Evolutionary conservation across 2,797 vertebrate species (phyloP).

Genomic region (Melanotaenia boesemani): DNA sequence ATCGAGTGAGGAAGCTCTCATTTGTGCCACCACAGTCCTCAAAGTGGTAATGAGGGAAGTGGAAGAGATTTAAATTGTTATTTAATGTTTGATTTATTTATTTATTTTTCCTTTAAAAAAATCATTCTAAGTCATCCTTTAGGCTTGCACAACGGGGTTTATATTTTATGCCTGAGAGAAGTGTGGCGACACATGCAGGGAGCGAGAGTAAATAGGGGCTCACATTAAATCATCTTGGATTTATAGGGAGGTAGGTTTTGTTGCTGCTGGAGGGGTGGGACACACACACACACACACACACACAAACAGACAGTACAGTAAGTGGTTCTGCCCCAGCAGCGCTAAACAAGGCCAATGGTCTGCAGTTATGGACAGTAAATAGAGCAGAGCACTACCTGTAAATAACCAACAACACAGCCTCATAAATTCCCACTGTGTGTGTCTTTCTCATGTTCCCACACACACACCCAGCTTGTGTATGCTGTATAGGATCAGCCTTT

Average conservation of each 20-base stretch:
- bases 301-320: slow-evolving; percentile 40
- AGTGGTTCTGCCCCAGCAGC: slow-evolving; percentile 62
- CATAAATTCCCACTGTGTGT: slow-evolving; percentile 60
- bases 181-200: slow-evolving; percentile 25
- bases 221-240: slow-evolving; percentile 62
- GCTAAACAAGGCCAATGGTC: slow-evolving; percentile 75
- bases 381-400: slow-evolving; percentile 73
- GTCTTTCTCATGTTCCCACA: slow-evolving; percentile 9
- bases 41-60: slow-evolving; percentile 37
- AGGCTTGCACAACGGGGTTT: slow-evolving; percentile 6
- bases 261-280: slow-evolving; percentile 11
- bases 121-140: neutral
- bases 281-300: slow-evolving; percentile 3
- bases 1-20: slow-evolving; percentile 39
- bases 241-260: slow-evolving; percentile 50
- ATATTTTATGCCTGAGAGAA: slow-evolving; percentile 26
- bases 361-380: slow-evolving; percentile 75
- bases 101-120: neutral
- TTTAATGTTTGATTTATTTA: slow-evolving; percentile 36
- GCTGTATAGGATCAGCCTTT: neutral
- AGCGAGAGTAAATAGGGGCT: slow-evolving; percentile 57
- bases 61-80: slow-evolving; percentile 29
- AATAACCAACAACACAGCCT: slow-evolving; percentile 68
- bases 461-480: slow-evolving; percentile 1
- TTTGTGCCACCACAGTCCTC: slow-evolving; percentile 22